Base-by-base conservation (phyloP, 2,888 invertebrate species). In the Idaea straminata region DNA sequence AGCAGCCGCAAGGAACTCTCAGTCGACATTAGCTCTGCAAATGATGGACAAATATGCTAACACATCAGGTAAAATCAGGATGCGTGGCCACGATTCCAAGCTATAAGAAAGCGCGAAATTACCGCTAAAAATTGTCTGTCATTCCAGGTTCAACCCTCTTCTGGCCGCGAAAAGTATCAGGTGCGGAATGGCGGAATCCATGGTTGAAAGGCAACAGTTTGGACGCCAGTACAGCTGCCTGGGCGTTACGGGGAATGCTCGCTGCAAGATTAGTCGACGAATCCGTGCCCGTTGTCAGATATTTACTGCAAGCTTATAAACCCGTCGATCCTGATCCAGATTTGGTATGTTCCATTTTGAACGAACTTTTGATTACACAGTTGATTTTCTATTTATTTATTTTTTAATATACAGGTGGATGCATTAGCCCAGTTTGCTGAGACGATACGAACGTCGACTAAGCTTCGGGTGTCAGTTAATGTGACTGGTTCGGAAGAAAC, bases 211-310 rank as follows among this genome's bases (percentile, higher is more conserved):
- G 82, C 64, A 91, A 90, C 79, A 90, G 85, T 64, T 68, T 89
- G 57, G 89, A 88, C 74, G 91, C 99, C 5, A 97, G 97, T 85
- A 97, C 97, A 75, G 98, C 99, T 0, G 95, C 98, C 0, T 99
- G 99, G 86, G 96, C 96, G 0, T 89, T 99, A 65, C 91, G 98
- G 65, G 95, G 97, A 0, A 95, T 95, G 81, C 79, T 95, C 15
- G 92, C 82, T 1, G 81, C 85, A 35, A 80, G 86, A 25, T 81
- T 86, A 15, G 62, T 83, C 5, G 88, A 89, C 25, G 85, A 88
- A 57, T 85, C 90, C 15, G 77, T 86, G 61, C 89, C 91, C 1
- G 89, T 88, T 4, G 88, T 86, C n/a, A 78, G 85, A 15, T 88
- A 84, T 72, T 78, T 93, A 59, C 77, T 92, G 67, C 84, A 85